Base-by-base conservation (phyloP, 2,888 invertebrate genomes). In the Eretmocerus hayati region DNA sequence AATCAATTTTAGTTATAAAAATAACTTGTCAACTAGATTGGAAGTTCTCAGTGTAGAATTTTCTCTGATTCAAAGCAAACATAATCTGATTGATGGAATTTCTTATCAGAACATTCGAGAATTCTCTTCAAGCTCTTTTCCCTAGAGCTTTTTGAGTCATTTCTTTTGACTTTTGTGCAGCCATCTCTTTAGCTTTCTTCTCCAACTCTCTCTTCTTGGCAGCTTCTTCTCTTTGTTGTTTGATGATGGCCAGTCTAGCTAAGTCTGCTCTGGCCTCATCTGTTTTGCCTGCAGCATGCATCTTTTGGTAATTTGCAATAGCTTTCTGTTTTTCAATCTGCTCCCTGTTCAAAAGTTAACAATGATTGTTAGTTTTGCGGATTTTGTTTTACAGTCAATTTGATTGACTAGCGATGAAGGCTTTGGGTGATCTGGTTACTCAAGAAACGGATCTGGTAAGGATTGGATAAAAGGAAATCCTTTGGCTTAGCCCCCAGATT, bases 241-340 rank as follows among this genome's bases (percentile, higher is more conserved):
- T 84, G 59, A 97, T 91, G 59, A 96, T 86, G 3, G 95, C 95
- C 61, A 97, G 78, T 46, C 96, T 76, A 4, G 95, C 96, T 41
- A 97, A 75, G 75, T 97, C 97, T 0, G 94, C 90, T 45, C 91
- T 81, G 0, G 96, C 96, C 67, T 96, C 93, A 20, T 92, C 93
- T 0, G 96, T 97, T 72, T 93, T 93, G 35, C 96, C 96, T 58
- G 90, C 90, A 0, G 91, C 89, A 64, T 96, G 96, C 36, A 95
- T 74, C 67, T 90, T 91, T 66, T 91, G 89, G 72, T 96, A 96
- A 56, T 90, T 85, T 3, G 87, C 88, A 52, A 87, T 85, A 0
- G 92, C 92, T 59, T 84, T 82, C 68, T 94, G 92, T 65, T 87
- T 86, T 67, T 95, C 92, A 44, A 96, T 75, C 71, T 94, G 94